A percentile compares a stretch with the other conserved stretches of the same genome.
phyloP scores from a whole-genome alignment of 1,140 invertebrate species.

The Scylla paramamosain region DNA sequence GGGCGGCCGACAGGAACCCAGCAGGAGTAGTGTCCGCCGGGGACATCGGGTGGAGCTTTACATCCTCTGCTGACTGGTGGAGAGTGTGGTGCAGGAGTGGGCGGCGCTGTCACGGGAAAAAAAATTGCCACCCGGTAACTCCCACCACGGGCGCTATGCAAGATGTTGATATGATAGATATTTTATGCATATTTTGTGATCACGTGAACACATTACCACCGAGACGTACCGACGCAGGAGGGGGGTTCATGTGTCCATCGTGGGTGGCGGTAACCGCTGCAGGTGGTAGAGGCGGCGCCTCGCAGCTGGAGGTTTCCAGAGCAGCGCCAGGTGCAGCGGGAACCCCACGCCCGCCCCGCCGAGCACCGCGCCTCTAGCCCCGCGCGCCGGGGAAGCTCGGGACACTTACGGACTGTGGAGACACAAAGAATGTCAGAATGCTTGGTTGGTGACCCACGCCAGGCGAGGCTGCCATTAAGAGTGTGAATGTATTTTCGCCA shows the following conservation, averaged over 20 bases:
- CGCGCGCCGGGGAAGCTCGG: not conserved
- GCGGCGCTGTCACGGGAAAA: not conserved
- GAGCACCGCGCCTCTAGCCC: slow-evolving; percentile 45
- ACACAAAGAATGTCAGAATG: not conserved
- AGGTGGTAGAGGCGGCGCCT: slow-evolving; percentile 50
- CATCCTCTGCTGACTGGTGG: not conserved
- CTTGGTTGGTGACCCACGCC: not conserved
- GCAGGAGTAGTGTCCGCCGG: slow-evolving; percentile 5
- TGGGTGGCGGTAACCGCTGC: slow-evolving; percentile 15
- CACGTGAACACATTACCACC: not conserved
- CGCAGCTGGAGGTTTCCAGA: not conserved
- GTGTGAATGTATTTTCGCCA: no score
- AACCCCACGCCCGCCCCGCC: slow-evolving; percentile 52
- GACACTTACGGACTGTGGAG: slow-evolving; percentile 56
- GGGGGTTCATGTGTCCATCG: slow-evolving; percentile 54
- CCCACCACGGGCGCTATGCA: no score
- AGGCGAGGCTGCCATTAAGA: no score
- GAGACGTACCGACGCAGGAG: slow-evolving; percentile 32
- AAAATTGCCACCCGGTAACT: no score
- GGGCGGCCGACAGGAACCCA: not conserved
- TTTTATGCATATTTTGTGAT: not conserved
- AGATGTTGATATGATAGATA: no score
- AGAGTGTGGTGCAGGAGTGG: not conserved
- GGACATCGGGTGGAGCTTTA: slow-evolving; percentile 16
- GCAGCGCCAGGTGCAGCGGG: slow-evolving; percentile 47